A percentile compares a stretch with the other conserved stretches of the same genome.
phyloP scores from a whole-genome alignment of 1,140 invertebrate genomes.

The Ephestia elutella region DNA sequence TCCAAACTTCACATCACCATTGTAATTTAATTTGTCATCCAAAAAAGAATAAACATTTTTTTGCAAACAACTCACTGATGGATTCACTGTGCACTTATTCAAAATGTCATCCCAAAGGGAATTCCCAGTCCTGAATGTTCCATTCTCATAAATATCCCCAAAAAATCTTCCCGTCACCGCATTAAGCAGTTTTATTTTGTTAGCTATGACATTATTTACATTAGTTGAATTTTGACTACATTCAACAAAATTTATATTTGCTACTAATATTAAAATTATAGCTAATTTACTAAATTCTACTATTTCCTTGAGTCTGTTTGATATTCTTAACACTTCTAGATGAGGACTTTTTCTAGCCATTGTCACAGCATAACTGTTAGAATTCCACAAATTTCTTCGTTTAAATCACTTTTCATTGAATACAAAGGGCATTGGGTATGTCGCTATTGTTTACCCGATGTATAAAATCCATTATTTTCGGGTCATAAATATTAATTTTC shows the following conservation, averaged over 20 bases:
- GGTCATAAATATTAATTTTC: constrained; percentile 18
- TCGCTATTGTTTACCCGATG: constrained; percentile 17
- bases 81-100: constrained; percentile 78
- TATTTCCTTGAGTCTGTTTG: constrained; percentile 5
- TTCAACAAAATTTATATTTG: constrained; percentile 27
- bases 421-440: constrained; percentile 15
- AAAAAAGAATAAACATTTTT: constrained; percentile 83
- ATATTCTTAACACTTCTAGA: not conserved
- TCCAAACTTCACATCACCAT: constrained; percentile 80
- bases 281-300: constrained; percentile 19
- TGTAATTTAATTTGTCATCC: constrained; percentile 77
- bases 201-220: constrained; percentile 39
- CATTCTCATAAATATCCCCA: constrained; percentile 56
- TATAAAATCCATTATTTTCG: constrained; percentile 42
- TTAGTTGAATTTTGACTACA: constrained; percentile 40
- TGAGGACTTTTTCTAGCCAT: constrained; percentile 33
- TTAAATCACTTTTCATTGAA: constrained; percentile 26
- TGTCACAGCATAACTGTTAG: constrained; percentile 50
- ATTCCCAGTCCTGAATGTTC: constrained; percentile 77
- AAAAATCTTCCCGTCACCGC: constrained; percentile 46
- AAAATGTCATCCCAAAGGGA: constrained; percentile 82
- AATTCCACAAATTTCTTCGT: constrained; percentile 21
- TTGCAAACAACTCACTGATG: constrained; percentile 82
- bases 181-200: constrained; percentile 51
- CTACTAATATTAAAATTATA: constrained; percentile 33